Conservation (phyloP, 2,888 invertebrate species). For the Eupithecia insigniata region DNA sequence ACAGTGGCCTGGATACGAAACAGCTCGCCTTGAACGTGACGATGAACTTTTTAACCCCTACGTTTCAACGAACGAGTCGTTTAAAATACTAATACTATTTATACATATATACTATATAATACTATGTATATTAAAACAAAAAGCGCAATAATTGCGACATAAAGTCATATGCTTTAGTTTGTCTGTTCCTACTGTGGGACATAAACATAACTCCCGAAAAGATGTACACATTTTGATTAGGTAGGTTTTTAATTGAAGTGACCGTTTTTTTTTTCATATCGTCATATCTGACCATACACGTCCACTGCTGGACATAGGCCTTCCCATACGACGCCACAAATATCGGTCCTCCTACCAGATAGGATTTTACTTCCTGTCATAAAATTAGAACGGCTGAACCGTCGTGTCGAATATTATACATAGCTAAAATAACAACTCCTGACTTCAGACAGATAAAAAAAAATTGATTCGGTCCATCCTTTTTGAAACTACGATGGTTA, state of each 20-base stretch:
- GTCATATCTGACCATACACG: too few species aligned
- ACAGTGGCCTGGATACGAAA: slow-evolving; percentile 1
- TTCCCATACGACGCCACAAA: too few species aligned
- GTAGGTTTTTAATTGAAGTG: not conserved
- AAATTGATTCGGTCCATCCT: too few species aligned
- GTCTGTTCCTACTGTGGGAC: not conserved
- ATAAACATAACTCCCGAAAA: not conserved
- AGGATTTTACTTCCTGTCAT: not conserved
- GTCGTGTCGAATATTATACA: not conserved
- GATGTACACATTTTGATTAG: not conserved
- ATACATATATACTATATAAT: too few species aligned
- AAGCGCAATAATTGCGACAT: not conserved
- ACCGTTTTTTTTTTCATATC: too few species aligned
- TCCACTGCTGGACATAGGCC: too few species aligned
- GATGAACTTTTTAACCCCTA: not conserved
- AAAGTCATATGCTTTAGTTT: not conserved
- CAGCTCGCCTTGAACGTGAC: not conserved
- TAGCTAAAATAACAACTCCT: too few species aligned
- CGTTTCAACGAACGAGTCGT: too few species aligned
- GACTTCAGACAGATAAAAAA: too few species aligned
- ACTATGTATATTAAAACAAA: not conserved
- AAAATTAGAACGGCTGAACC: not conserved
- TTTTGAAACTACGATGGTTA: not conserved
- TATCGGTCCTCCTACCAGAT: too few species aligned
- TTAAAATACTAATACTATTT: too few species aligned